Conservation (phyloP, 2,797 vertebrate genomes). For the Hoplostethus atlanticus region DNA sequence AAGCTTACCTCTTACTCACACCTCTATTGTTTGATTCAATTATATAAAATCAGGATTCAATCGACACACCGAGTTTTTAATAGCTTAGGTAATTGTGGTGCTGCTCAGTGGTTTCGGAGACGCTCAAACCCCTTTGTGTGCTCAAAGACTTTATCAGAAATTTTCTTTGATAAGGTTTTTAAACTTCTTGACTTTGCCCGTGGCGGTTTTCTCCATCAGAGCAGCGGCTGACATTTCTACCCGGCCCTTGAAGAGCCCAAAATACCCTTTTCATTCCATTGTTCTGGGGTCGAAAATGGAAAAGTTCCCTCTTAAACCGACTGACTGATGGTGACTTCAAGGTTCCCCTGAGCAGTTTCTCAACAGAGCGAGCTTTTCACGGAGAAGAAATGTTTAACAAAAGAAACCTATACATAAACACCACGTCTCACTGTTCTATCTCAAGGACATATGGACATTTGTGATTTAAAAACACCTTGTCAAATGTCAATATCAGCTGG, state of each 20-base stretch:
- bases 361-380: conserved; percentile 28
- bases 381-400: conserved; percentile 63
- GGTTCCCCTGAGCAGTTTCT: conserved; percentile 52
- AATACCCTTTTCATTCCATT: conserved; percentile 62
- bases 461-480: conserved; percentile 47
- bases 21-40: conserved; percentile 3
- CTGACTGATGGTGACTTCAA: conserved; percentile 61
- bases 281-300: conserved; percentile 54
- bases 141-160: conserved; percentile 51
- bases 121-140: conserved; percentile 19
- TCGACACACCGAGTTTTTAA: conserved; percentile 7
- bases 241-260: conserved; percentile 47
- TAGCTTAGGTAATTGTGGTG: conserved; percentile 12
- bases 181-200: conserved; percentile 64
- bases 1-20: background rate
- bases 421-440: conserved; percentile 55
- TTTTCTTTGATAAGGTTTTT: conserved; percentile 61
- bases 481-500: conserved; percentile 57
- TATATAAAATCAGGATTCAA: conserved; percentile 4
- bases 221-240: conserved; percentile 74
- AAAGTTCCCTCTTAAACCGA: conserved; percentile 49
- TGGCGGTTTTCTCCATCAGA: conserved; percentile 60
- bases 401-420: conserved; percentile 67
- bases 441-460: conserved; percentile 42
- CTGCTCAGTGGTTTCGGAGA: conserved; percentile 27